Percentiles rank a stretch among this genome's conserved stretches.
Conservation (phyloP, 2,113 vertebrate genomes). For the Amia ocellicauda region DNA sequence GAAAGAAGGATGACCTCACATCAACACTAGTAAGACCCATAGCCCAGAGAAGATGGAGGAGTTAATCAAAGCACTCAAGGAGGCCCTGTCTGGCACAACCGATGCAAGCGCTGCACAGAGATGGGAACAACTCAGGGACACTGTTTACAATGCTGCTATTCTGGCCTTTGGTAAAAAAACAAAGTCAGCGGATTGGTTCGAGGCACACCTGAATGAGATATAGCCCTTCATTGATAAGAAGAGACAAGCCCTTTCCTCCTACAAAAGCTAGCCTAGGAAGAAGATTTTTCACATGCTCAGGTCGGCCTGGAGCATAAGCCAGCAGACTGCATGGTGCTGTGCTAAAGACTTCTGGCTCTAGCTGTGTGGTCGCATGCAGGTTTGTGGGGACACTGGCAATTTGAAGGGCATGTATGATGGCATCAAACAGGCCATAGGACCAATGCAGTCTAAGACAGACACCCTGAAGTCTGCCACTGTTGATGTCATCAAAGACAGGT, state of each 20-base stretch:
- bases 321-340: neutral
- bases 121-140: neutral
- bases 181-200: neutral
- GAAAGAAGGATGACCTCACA: no score
- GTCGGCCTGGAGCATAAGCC: neutral
- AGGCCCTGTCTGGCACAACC: neutral
- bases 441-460: no score
- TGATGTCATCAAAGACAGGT: no score
- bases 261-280: neutral
- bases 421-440: no score
- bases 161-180: neutral
- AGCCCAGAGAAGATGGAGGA: neutral
- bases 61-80: neutral
- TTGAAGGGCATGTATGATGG: no score
- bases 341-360: neutral
- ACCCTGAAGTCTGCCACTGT: no score
- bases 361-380: neutral
- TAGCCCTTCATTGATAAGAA: neutral
- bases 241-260: neutral
- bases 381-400: neutral
- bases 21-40: neutral
- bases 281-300: neutral
- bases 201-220: neutral
- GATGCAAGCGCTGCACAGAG: neutral
- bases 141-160: neutral